Conservation (phyloP, 2,113 vertebrate genomes). For the Pelodiscus sinensis region DNA sequence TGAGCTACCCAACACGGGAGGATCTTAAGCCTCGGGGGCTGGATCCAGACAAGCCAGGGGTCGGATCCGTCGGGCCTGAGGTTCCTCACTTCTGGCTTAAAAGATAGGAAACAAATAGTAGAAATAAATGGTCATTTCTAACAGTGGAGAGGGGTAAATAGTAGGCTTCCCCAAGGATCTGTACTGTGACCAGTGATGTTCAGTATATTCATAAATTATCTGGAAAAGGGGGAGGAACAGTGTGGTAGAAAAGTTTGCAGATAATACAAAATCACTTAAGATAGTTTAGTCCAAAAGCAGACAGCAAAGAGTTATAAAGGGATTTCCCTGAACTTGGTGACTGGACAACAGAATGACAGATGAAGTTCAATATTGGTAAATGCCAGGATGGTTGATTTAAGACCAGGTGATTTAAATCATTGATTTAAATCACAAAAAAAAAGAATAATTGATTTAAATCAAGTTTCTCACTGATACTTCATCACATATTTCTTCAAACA, state of each 20-base stretch:
- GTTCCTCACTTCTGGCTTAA: no score
- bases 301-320: neutral
- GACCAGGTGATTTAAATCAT: no score
- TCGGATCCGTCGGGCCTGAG: no score
- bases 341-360: neutral
- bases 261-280: neutral
- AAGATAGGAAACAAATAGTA: no score
- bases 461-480: no score
- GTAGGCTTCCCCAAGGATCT: neutral
- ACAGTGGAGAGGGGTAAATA: neutral
- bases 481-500: no score
- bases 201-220: neutral
- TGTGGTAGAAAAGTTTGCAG: neutral
- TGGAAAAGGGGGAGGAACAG: neutral
- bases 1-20: no score
- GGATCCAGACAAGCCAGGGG: no score
- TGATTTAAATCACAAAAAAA: no score
- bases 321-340: neutral
- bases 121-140: neutral
- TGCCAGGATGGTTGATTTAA: no score
- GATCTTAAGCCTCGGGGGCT: no score
- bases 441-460: no score
- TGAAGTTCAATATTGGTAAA: neutral
- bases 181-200: neutral
- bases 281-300: neutral